phyloP scores from a whole-genome alignment of 1,140 invertebrate genomes.

The Copidosoma floridanum region DNA sequence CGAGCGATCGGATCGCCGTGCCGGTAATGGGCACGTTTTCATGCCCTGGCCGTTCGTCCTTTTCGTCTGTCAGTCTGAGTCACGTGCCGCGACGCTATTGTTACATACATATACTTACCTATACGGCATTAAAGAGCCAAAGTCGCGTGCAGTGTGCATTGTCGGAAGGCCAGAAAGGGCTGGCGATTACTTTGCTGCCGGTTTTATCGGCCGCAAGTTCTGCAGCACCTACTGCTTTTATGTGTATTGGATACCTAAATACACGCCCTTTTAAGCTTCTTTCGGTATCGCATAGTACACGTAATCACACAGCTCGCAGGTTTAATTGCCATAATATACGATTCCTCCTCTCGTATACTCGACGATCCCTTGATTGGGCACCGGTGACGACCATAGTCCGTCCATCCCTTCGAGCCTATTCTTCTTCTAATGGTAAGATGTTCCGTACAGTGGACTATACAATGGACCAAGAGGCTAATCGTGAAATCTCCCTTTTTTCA shows the following conservation, averaged over 20 bases:
- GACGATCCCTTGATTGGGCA: too few species aligned
- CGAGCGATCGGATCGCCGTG: conserved; percentile 20
- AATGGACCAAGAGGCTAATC: too few species aligned
- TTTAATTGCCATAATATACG: conserved; percentile 13
- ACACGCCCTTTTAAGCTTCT: neutral
- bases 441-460: too few species aligned
- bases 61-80: neutral
- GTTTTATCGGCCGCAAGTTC: conserved; percentile 9
- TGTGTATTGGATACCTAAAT: too few species aligned
- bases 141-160: conserved; percentile 27
- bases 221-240: neutral
- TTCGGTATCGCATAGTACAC: too few species aligned
- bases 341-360: neutral
- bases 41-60: neutral
- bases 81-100: conserved; percentile 16
- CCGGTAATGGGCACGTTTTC: conserved; percentile 23
- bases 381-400: too few species aligned
- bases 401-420: too few species aligned
- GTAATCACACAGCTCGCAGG: too few species aligned
- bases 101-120: too few species aligned
- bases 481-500: too few species aligned
- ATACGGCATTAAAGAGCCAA: conserved; percentile 1
- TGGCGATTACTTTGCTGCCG: conserved; percentile 15
- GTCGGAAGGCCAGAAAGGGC: conserved; percentile 8
- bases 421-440: too few species aligned